A percentile compares a stretch with the other conserved stretches of the same genome.
Evolutionary conservation across 2,113 vertebrate genomes (phyloP).

Genomic region (Thunnus maccoyii): DNA sequence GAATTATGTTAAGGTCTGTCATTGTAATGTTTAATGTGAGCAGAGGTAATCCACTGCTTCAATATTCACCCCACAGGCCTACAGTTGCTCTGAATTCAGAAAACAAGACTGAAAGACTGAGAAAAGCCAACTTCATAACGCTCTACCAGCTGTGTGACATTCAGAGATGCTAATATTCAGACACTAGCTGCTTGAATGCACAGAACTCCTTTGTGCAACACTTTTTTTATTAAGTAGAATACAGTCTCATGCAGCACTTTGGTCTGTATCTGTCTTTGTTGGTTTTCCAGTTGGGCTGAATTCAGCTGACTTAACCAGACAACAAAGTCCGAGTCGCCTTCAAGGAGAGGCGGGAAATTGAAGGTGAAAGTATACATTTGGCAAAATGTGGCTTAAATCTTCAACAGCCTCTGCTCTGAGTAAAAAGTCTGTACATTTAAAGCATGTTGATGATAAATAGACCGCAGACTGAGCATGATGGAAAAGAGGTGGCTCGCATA

Average conservation of each 20-base stretch:
- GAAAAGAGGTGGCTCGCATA: slow-evolving; percentile 36
- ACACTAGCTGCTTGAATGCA: slow-evolving; percentile 86
- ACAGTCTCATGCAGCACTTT: slow-evolving; percentile 90
- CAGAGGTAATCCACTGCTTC: slow-evolving; percentile 79
- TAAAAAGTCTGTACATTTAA: slow-evolving; percentile 27
- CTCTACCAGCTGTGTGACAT: slow-evolving; percentile 89
- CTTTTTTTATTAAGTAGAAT: slow-evolving; percentile 67
- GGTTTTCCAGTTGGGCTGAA: slow-evolving; percentile 75
- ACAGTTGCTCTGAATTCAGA: slow-evolving; percentile 85
- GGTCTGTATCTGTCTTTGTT: slow-evolving; percentile 71
- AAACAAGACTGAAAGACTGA: slow-evolving; percentile 87
- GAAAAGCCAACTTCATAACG: slow-evolving; percentile 56
- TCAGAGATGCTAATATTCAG: slow-evolving; percentile 89
- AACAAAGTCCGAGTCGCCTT: slow-evolving; percentile 77
- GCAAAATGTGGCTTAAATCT: slow-evolving; percentile 77
- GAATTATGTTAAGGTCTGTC: slow-evolving; percentile 87
- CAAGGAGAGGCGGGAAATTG: slow-evolving; percentile 63
- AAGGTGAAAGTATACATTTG: slow-evolving; percentile 80
- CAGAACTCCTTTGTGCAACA: slow-evolving; percentile 88
- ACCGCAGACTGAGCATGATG: slow-evolving; percentile 76
- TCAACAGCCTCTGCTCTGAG: slow-evolving; percentile 51
- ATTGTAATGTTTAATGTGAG: slow-evolving; percentile 92
- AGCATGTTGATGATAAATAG: slow-evolving; percentile 82
- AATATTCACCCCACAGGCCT: slow-evolving; percentile 82
- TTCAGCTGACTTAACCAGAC: slow-evolving; percentile 80